Evolutionary conservation across 2,888 invertebrate genomes (phyloP).

Genomic region (Theodoxus fluviatilis): DNA sequence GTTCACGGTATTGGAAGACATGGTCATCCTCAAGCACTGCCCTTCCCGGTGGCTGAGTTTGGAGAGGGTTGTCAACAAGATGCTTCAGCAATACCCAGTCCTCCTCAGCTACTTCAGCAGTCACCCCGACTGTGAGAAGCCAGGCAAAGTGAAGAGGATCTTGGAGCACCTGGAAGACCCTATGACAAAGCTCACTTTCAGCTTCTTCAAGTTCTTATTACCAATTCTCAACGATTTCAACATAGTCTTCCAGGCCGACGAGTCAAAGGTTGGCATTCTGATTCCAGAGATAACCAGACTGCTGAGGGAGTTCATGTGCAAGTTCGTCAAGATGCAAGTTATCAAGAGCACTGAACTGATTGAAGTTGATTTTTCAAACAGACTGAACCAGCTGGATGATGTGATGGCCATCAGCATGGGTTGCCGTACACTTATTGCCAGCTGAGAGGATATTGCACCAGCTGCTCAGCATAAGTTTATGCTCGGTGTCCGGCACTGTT

Average conservation of each 20-base stretch:
- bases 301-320: background rate
- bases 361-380: background rate
- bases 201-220: background rate
- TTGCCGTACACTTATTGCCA: no score
- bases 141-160: background rate
- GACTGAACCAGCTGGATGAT: no score
- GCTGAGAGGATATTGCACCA: no score
- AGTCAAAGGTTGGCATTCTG: slow-evolving; percentile 1
- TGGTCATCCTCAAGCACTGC: slow-evolving; percentile 12
- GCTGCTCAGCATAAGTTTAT: no score
- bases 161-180: background rate
- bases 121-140: background rate
- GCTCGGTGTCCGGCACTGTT: no score
- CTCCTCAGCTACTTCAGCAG: background rate
- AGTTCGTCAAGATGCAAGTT: background rate
- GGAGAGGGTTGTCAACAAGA: background rate
- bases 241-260: slow-evolving; percentile 1
- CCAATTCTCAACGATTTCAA: background rate
- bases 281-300: background rate
- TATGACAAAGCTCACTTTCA: background rate
- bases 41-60: slow-evolving; percentile 15
- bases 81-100: background rate
- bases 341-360: background rate
- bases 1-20: background rate
- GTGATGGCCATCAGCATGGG: no score